Evolutionary conservation across 2,113 vertebrate species (phyloP).

Genomic region (Dipodomys ordii): DNA sequence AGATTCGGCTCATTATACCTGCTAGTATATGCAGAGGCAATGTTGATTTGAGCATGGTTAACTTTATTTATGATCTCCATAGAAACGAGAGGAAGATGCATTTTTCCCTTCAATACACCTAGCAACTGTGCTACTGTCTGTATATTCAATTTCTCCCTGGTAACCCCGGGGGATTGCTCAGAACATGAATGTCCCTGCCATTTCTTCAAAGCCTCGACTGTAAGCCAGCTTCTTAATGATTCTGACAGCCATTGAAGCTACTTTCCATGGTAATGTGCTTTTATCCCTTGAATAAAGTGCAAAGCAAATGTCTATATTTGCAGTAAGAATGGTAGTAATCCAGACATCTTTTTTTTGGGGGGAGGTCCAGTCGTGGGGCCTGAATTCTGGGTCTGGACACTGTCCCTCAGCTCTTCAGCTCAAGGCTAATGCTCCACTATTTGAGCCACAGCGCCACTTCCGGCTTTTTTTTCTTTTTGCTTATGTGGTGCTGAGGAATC

Average conservation of each 20-base stretch:
- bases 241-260: constrained; percentile 43
- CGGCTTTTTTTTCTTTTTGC: no score
- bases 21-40: constrained; percentile 55
- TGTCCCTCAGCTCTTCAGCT: no score
- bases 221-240: constrained; percentile 70
- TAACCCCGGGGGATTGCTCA: constrained; percentile 64
- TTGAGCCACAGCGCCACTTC: no score
- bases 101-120: constrained; percentile 69
- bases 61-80: constrained; percentile 70
- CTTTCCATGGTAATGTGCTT: background rate
- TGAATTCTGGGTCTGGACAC: no score
- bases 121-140: constrained; percentile 65
- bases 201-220: constrained; percentile 63
- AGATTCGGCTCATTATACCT: constrained; percentile 20
- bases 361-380: no score
- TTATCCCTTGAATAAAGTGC: background rate
- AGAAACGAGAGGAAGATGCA: constrained; percentile 38
- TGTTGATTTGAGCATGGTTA: constrained; percentile 55
- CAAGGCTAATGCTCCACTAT: no score
- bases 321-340: background rate
- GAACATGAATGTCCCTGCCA: constrained; percentile 61
- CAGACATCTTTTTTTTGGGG: background rate
- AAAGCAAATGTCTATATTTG: background rate
- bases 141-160: constrained; percentile 63
- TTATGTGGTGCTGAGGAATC: no score